A percentile compares a stretch with the other conserved stretches of the same genome.
Conservation (phyloP, 2,113 vertebrate species). For the Xenopus borealis region DNA sequence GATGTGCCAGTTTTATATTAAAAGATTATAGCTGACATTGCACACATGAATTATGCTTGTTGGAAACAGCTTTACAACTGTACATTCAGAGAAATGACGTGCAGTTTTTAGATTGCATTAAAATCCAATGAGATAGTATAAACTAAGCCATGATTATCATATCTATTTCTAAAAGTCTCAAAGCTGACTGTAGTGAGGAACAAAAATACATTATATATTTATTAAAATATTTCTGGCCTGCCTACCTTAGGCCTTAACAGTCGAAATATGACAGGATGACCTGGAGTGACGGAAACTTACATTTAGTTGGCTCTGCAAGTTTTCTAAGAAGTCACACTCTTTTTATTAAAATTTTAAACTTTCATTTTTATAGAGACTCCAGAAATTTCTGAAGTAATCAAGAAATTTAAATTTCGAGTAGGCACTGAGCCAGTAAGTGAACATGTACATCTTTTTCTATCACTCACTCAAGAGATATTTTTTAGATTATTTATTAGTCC, state of each 20-base stretch:
- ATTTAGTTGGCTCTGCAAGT: too few relatives aligned
- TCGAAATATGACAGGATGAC: background rate
- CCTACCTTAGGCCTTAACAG: background rate
- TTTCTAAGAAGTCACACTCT: too few relatives aligned
- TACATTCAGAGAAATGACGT: background rate
- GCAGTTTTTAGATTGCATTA: background rate
- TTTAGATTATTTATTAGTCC: too few relatives aligned
- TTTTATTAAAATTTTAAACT: too few relatives aligned
- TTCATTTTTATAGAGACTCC: too few relatives aligned
- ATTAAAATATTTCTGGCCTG: background rate
- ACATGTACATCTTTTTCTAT: too few relatives aligned
- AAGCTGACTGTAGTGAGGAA: background rate
- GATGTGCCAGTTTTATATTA: constrained; percentile 4
- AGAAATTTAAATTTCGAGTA: too few relatives aligned
- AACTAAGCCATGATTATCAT: background rate
- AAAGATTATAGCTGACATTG: constrained; percentile 5
- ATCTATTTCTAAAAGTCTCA: background rate
- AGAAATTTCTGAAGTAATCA: too few relatives aligned
- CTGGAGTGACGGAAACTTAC: background rate
- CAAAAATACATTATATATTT: background rate
- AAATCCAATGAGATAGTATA: background rate
- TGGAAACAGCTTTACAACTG: background rate
- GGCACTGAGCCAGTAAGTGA: too few relatives aligned
- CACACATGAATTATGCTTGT: background rate
- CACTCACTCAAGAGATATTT: too few relatives aligned